Evolutionary conservation across 2,888 invertebrate species (phyloP), one percentile per base, ranked within the genome.

Genomic region (Girardia tigrina): DNA sequence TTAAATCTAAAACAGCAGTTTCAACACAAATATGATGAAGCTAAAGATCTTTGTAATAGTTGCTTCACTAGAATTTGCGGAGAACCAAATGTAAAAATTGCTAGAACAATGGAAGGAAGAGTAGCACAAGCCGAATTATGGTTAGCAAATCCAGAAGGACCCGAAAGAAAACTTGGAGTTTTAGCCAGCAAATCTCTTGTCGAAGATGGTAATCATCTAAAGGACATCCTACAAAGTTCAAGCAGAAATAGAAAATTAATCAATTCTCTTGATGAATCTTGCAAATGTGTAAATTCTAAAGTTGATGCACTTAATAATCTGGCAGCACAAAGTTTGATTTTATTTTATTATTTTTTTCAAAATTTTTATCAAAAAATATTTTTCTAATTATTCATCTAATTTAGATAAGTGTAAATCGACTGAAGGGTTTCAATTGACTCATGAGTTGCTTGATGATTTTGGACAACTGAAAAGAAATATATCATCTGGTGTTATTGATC

Each of bases 121-220:
- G 8, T 70, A 27, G 70, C 70, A 8, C 70, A 70, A 27, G 27
- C 70, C 8, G 12, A 70, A 27, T 27, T 20, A 20, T 70, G 70
- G 70, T n/a, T 70, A 8, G 70, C 70, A 8, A 70, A 70, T 70
- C 70, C 70, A 20, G 70, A 27, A 27, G 70, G 70, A 8, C n/a
- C 70, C 8, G 23, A 70, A 27, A 20, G 70, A 27, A 20, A n/a
- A 27, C 12, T 27, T 6, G 70, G 70, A 27, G 70, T 70, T 27
- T 20, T 23, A 27, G 70, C 70, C n/a, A 26, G 70, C 20, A 20
- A 27, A 70, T 27, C 26, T 14, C 26, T 70, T 20, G 70, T 27
- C 8, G 70, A 20, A 20, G 70, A 70, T 20, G 70, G 70, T 8
- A 20, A 27, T 20, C 70, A 27, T 70, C 6, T 70, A n/a, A 6